Conservation (phyloP, 2,113 vertebrate genomes). For the Mobula birostris region DNA sequence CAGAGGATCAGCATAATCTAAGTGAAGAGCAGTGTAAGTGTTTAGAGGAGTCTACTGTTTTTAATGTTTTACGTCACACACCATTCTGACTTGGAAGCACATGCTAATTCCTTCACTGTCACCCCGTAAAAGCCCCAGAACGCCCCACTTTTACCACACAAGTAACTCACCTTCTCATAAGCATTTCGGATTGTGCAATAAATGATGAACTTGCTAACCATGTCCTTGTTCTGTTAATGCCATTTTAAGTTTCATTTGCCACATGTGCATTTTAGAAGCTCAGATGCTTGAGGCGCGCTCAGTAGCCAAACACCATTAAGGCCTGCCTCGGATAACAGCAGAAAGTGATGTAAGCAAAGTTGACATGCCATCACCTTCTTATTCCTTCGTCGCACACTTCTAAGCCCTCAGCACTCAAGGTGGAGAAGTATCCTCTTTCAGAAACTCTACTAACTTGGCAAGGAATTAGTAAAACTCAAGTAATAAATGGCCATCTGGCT, state of each 20-base stretch:
- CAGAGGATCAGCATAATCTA: no score
- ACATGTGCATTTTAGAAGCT: not conserved
- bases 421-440: not conserved
- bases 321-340: not conserved
- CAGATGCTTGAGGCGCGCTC: not conserved
- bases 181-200: no score
- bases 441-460: not conserved
- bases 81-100: no score
- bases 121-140: no score
- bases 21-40: no score
- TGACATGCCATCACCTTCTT: not conserved
- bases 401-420: not conserved
- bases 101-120: no score
- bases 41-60: no score
- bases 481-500: not conserved
- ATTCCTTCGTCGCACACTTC: not conserved
- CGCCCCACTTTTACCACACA: no score
- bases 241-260: not conserved
- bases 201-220: no score
- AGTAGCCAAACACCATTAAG: not conserved
- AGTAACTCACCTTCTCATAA: no score
- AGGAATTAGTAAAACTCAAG: conserved; percentile 1
- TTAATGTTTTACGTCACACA: no score
- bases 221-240: not conserved
- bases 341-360: not conserved